Conservation (phyloP, 2,113 vertebrate species). For the Lethenteron camtschaticum region DNA sequence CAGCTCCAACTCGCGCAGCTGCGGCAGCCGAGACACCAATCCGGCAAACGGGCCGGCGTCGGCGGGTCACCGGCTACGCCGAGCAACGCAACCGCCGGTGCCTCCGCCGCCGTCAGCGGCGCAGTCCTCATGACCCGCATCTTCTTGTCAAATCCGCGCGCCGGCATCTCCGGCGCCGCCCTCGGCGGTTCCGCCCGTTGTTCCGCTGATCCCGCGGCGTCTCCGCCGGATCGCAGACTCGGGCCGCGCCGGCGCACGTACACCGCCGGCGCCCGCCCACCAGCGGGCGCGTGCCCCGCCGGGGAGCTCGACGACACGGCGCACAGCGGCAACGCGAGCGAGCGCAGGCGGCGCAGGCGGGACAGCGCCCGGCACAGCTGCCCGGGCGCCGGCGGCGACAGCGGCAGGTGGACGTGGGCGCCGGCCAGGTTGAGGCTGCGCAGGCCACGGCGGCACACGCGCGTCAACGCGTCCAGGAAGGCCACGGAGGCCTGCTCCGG, state of each 20-base stretch:
- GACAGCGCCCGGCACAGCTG: constrained; percentile 60
- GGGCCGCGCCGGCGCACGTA: not conserved
- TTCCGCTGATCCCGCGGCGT: too few species aligned
- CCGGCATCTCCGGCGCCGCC: constrained; percentile 18
- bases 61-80: constrained; percentile 8
- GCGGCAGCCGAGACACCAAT: constrained; percentile 33
- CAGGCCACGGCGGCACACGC: constrained; percentile 32
- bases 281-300: constrained; percentile 19
- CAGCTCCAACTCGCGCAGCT: constrained; percentile 53
- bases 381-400: not conserved
- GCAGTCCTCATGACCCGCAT: constrained; percentile 41
- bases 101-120: constrained; percentile 16
- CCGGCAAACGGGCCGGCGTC: constrained; percentile 30
- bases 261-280: constrained; percentile 16
- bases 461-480: constrained; percentile 36
- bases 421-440: constrained; percentile 67
- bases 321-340: constrained; percentile 57
- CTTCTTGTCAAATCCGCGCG: constrained; percentile 43
- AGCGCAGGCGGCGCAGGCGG: constrained; percentile 35
- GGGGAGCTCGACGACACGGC: constrained; percentile 18
- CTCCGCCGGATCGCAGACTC: too few species aligned
- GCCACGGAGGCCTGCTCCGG: constrained; percentile 33
- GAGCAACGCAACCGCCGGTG: constrained; percentile 10
- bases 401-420: constrained; percentile 47
- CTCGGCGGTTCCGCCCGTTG: too few species aligned